phyloP scores from a whole-genome alignment of 2,113 vertebrate genomes.

The Paraplagusia blochii region DNA sequence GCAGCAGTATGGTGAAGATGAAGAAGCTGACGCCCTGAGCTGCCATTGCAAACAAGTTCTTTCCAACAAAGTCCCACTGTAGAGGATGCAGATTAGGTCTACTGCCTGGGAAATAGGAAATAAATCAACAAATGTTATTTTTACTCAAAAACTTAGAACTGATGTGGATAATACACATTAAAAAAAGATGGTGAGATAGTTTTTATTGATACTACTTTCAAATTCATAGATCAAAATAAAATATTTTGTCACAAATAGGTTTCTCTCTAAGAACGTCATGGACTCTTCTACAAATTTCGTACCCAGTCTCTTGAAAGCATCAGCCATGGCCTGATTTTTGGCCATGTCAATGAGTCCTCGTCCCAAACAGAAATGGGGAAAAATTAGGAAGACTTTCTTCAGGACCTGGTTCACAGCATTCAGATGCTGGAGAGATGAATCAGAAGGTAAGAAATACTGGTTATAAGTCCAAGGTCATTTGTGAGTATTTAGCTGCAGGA shows the following conservation, averaged over 20 bases:
- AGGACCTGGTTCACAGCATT: slow-evolving; percentile 76
- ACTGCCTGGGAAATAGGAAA: slow-evolving; percentile 59
- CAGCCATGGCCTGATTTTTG: slow-evolving; percentile 79
- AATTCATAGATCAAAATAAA: too few species aligned
- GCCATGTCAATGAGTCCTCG: slow-evolving; percentile 83
- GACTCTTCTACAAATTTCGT: not conserved
- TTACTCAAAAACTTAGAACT: not conserved
- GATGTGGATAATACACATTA: not conserved
- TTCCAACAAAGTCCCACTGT: slow-evolving; percentile 79
- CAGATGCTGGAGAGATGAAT: slow-evolving; percentile 63
- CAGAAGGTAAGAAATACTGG: not conserved
- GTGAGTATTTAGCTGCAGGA: too few species aligned
- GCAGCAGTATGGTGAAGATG: slow-evolving; percentile 77
- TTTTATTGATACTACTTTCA: too few species aligned
- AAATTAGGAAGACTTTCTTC: slow-evolving; percentile 80
- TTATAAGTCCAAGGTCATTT: too few species aligned
- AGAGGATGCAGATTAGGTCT: slow-evolving; percentile 70
- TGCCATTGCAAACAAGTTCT: slow-evolving; percentile 81
- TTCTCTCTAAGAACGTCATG: not conserved
- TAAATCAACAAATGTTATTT: not conserved
- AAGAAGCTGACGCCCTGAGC: slow-evolving; percentile 76
- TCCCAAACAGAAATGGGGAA: slow-evolving; percentile 82
- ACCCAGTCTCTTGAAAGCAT: slow-evolving; percentile 77
- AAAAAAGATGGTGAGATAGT: not conserved
- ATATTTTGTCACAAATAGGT: too few species aligned